These are phyloP conservation scores for Pterois miles DNA, from an alignment of 2,797 vertebrate genomes.

Conservation along the genomic window DNA sequence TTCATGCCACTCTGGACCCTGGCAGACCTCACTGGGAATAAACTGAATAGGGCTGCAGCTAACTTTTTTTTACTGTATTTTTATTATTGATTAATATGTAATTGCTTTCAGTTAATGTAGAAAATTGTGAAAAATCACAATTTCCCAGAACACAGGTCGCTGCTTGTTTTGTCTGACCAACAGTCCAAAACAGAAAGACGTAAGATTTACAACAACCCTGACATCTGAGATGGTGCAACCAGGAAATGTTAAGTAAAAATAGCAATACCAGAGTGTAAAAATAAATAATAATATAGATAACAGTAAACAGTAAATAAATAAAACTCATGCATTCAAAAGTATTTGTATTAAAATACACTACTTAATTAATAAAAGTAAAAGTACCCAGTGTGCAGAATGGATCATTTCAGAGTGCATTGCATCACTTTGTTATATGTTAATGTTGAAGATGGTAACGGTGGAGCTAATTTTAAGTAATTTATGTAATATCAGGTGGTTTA, in stretches of 20 bases:
- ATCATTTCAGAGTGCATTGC: neutral
- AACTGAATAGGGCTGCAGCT: neutral
- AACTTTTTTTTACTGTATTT: neutral
- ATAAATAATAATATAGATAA: neutral
- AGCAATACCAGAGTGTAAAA: too few species aligned
- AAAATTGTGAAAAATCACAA: neutral
- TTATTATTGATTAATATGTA: neutral
- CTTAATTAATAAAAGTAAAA: neutral
- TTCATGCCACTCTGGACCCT: too few species aligned
- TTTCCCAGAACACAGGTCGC: too few species aligned
- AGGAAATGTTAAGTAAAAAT: neutral
- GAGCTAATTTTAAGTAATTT: too few species aligned
- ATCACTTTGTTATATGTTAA: neutral
- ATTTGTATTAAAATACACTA: neutral
- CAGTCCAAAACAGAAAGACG: neutral
- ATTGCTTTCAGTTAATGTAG: neutral
- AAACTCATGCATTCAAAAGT: neutral
- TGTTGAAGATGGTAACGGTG: neutral
- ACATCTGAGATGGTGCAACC: neutral
- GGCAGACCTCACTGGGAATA: neutral
- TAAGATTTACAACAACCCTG: neutral
- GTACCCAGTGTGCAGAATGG: accelerated
- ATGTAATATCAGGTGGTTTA: too few species aligned
- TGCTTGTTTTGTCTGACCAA: neutral
- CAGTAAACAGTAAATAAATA: accelerated